Evolutionary conservation across 1,140 invertebrate species (phyloP), one percentile per base, ranked within the genome.

Genomic region (Octopus sinensis): DNA sequence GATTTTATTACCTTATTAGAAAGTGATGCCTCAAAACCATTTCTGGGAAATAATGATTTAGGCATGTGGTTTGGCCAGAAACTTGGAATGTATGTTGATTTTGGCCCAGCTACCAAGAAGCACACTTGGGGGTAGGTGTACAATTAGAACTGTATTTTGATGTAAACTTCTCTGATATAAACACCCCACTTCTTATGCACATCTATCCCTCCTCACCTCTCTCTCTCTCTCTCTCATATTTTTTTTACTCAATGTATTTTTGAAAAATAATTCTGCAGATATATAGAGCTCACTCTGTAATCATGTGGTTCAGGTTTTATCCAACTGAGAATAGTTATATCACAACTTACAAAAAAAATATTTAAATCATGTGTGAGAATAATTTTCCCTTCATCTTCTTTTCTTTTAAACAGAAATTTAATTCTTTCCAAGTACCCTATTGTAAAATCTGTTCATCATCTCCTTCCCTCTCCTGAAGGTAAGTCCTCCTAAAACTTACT

Each of bases 21-120:
- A 79, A 91, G 89, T 85, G 91, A 91, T 87, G 89, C 90, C 4
- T 90, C 90, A 13, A 91, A 91, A 82, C 89, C 90, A 10, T 91
- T 89, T 83, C 86, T 91, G 4, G 91, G 90, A 56, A 91, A 91
- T 84, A 90, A 91, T 84, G 91, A 91, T 83, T 85, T 91, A n/a
- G 90, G 87, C 5, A 86, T 87, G 84, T 91, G 90, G 90, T 79
- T 91, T 6, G 88, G 88, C 4, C 89, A 91, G 82, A 88, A 84
- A 82, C 85, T 91, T 54, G 83, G 85, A 43, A 90, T 91, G 87
- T 90, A 91, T 84, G 88, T 89, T n/a, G 91, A 91, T 84, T 91
- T 91, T 87, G 91, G 91, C 53, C 89, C 90, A 56, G 86, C 91
- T 5, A 91, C 91, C 4, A 88, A 87, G 81, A 89, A 90, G 68